Evolutionary conservation across 2,888 invertebrate species (phyloP).

Genomic region (Drosophila aldrichi): DNA sequence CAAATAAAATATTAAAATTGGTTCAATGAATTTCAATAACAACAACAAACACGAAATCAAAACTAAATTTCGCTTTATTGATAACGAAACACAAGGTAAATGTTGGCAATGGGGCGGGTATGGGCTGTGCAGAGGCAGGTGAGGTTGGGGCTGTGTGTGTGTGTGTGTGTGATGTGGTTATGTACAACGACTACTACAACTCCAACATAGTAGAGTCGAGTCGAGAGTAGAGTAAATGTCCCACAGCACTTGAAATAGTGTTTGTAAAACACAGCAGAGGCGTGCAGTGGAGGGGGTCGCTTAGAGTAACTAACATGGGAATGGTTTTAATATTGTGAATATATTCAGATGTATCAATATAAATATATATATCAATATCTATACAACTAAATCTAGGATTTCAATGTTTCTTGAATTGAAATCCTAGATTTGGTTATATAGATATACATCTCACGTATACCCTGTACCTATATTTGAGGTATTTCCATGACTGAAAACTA

Average conservation of each 20-base stretch:
- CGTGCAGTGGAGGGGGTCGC: background rate
- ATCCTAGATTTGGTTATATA: too few relatives aligned
- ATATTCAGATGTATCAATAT: too few relatives aligned
- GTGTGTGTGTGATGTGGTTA: slow-evolving; percentile 56
- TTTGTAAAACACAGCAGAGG: slow-evolving; percentile 14
- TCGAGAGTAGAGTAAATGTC: background rate
- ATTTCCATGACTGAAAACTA: too few relatives aligned
- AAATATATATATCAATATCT: too few relatives aligned
- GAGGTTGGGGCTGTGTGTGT: background rate
- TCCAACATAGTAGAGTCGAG: slow-evolving; percentile 11
- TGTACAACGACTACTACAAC: slow-evolving; percentile 27
- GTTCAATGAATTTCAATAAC: slow-evolving; percentile 83
- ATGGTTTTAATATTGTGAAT: too few relatives aligned
- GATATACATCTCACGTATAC: too few relatives aligned
- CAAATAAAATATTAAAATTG: slow-evolving; percentile 82
- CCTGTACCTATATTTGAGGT: too few relatives aligned
- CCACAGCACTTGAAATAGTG: slow-evolving; percentile 43
- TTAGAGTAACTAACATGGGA: too few relatives aligned
- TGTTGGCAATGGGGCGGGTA: background rate
- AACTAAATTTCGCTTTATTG: slow-evolving; percentile 82
- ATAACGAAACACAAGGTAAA: slow-evolving; percentile 75
- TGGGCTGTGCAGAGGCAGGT: background rate
- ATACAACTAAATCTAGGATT: too few relatives aligned
- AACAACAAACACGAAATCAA: slow-evolving; percentile 81
- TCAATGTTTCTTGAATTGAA: too few relatives aligned